phyloP scores from a whole-genome alignment of 2,797 vertebrate genomes.

The Rhynchonycteris naso region DNA sequence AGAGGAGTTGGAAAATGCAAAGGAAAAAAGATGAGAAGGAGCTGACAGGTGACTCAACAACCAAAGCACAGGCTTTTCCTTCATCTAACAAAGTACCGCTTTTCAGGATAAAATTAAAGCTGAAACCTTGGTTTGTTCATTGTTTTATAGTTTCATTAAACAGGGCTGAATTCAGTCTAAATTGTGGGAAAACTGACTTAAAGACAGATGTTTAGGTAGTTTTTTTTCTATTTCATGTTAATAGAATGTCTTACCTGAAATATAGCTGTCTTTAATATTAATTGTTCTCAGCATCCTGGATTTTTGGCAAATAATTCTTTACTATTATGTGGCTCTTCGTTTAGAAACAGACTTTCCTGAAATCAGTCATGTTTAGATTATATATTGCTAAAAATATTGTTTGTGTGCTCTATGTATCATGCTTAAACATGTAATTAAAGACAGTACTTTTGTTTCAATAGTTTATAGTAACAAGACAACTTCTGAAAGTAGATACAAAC shows the following conservation, averaged over 20 bases:
- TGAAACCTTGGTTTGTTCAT: neutral
- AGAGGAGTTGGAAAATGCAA: neutral
- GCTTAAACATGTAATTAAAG: constrained; percentile 16
- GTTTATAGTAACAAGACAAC: neutral
- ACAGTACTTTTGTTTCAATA: constrained; percentile 5
- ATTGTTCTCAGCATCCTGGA: constrained; percentile 23
- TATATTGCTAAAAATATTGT: neutral
- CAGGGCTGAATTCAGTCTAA: constrained; percentile 18
- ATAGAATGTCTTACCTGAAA: constrained; percentile 14
- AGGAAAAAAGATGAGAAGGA: neutral
- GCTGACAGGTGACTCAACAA: neutral
- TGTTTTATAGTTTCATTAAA: neutral
- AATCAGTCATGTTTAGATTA: constrained; percentile 41
- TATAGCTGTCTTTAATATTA: neutral
- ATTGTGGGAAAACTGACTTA: neutral
- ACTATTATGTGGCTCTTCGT: neutral
- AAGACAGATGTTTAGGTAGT: constrained; percentile 4
- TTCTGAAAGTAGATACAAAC: constrained; percentile 6
- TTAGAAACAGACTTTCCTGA: constrained; percentile 30
- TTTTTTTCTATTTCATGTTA: constrained; percentile 33
- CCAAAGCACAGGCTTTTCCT: neutral
- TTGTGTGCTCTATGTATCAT: neutral
- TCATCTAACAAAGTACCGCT: constrained; percentile 1
- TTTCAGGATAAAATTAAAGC: constrained; percentile 31
- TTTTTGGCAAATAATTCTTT: constrained; percentile 10